phyloP scores from a whole-genome alignment of 1,140 invertebrate genomes.

The Tetragnatha versicolor region DNA sequence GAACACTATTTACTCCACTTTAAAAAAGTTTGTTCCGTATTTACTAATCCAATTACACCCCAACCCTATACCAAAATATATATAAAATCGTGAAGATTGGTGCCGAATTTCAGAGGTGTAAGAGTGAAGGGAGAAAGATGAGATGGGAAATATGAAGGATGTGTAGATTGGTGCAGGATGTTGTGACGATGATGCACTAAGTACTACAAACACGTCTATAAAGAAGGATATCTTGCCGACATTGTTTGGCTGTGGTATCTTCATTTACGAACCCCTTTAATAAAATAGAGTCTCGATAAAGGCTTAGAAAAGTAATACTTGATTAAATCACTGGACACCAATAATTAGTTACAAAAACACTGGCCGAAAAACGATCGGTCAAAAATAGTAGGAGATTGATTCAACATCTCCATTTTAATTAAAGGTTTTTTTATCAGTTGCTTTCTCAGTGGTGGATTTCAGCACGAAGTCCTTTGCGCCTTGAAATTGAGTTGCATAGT shows the following conservation, averaged over 20 bases:
- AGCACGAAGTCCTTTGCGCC: too few relatives aligned
- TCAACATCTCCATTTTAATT: background rate
- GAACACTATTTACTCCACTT: background rate
- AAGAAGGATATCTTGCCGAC: conserved; percentile 38
- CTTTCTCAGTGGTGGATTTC: conserved; percentile 12
- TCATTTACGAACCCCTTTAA: conserved; percentile 26
- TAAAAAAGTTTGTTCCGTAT: conserved; percentile 15
- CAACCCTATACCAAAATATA: conserved; percentile 32
- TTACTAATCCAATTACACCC: conserved; percentile 13
- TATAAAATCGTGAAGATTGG: conserved; percentile 34
- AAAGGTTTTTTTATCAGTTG: background rate
- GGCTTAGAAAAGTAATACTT: conserved; percentile 50
- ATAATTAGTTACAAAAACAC: conserved; percentile 48
- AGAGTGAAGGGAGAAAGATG: conserved; percentile 7
- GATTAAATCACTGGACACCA: conserved; percentile 44
- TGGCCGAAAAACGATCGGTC: conserved; percentile 46
- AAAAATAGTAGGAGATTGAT: conserved; percentile 38
- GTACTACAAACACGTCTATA: conserved; percentile 39
- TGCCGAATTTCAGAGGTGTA: conserved; percentile 23
- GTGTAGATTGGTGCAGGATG: background rate
- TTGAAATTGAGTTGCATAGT: too few relatives aligned
- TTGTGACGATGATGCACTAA: conserved; percentile 28
- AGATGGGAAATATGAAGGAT: background rate
- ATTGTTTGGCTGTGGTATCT: conserved; percentile 18
- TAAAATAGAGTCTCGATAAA: conserved; percentile 51